Base-by-base conservation (phyloP, 2,888 invertebrate species). In the Torymus aiolomorphi region DNA sequence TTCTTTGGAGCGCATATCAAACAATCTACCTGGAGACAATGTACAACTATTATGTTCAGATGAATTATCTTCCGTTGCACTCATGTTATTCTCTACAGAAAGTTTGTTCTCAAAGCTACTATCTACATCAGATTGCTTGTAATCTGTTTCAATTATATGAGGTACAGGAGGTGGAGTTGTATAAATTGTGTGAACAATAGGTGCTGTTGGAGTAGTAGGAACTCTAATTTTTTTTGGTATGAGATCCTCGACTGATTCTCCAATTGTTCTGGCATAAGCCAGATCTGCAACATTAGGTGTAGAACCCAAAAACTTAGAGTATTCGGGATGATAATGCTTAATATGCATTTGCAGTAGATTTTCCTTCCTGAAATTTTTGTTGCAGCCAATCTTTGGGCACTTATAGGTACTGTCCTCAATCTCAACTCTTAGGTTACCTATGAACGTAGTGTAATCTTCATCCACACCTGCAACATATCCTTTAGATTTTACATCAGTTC, bases 291-390 rank as follows among this genome's bases (percentile, higher is more conserved):
- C 97, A 90, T 97, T 97, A 0, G 97, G 96, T 0, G 96, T 96
- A 0, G 93, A 93, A 2, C 96, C 96, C 83, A 96, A 91, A 89
- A 94, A 94, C 88, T 95, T 94, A 1, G 94, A 93, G 79, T 95
- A 92, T 83, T 96, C 96, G 1, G 94, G 94, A 90, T 98, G 98
- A 90, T 98, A 98, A 89, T 98, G 97, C 87, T 98, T 98, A 61
- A 98, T 95, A 88, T 98, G 98, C 94, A 97, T 97, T 91, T 96
- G 95, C 11, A 98, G 91, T 70, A 98, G 93, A 82, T 96, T 97
- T 88, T 97, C 97, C 88, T 97, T 97, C 5, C 98, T 93, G 88
- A 97, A 98, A 85, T 95, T 95, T 90, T 98, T 98, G 71, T 93
- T 94, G 88, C 98, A 98, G 0, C 94, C 95, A 81, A 95, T 94